These are phyloP conservation scores for Drosophila grimshawi DNA, from an alignment of 1,140 invertebrate species.

Conservation along the genomic window DNA sequence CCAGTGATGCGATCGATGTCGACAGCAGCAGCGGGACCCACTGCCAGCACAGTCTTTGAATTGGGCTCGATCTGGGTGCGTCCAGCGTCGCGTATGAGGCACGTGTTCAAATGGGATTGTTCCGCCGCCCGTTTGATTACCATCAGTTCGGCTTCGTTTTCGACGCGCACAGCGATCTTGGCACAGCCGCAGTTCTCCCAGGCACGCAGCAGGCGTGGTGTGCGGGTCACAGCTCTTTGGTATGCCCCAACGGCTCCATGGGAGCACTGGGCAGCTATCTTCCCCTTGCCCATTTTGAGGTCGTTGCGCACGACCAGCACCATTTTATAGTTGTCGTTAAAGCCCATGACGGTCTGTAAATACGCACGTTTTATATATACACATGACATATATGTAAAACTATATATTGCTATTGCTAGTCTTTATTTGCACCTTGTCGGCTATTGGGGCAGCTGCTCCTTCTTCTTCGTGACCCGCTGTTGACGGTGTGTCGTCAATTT, in stretches of 20 bases:
- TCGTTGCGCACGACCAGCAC: constrained; percentile 95
- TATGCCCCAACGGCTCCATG: constrained; percentile 95
- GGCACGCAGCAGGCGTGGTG: constrained; percentile 87
- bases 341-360: constrained; percentile 57
- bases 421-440: constrained; percentile 52
- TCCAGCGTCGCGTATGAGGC: constrained; percentile 94
- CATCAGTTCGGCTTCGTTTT: constrained; percentile 88
- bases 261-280: constrained; percentile 96
- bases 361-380: neutral
- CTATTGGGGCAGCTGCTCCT: constrained; percentile 35
- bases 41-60: constrained; percentile 93
- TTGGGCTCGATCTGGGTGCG: constrained; percentile 94
- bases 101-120: constrained; percentile 88
- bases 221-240: constrained; percentile 87
- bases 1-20: constrained; percentile 93
- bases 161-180: constrained; percentile 92
- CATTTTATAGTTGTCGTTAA: constrained; percentile 89
- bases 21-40: constrained; percentile 93
- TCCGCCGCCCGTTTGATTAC: constrained; percentile 89
- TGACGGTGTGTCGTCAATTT: constrained; percentile 43
- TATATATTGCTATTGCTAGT: constrained; percentile 3
- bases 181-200: constrained; percentile 93
- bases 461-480: constrained; percentile 20
- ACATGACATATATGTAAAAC: neutral
- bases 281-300: constrained; percentile 97